These are phyloP conservation scores for Odontamblyopus lacepedii DNA, from an alignment of 2,797 vertebrate species.

Conservation along the genomic window DNA sequence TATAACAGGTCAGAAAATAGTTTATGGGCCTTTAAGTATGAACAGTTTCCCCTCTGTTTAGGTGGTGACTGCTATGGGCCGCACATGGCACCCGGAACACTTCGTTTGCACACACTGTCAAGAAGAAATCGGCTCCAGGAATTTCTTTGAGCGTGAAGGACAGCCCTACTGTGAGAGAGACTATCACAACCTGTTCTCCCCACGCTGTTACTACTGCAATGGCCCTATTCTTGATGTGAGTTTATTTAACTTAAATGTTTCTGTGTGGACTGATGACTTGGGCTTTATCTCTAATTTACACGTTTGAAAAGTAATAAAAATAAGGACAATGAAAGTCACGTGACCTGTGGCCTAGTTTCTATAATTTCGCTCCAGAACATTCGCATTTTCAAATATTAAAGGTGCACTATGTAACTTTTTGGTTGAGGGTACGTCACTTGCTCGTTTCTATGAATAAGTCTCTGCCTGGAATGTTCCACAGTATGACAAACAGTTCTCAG, in stretches of 20 bases:
- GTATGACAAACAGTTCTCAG: no score
- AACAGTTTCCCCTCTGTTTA: constrained; percentile 35
- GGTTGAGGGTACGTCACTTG: no score
- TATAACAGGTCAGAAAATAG: no score
- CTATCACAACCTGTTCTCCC: constrained; percentile 94
- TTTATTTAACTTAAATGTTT: not conserved
- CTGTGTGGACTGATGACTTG: not conserved
- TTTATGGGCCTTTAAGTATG: not conserved
- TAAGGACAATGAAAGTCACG: no score
- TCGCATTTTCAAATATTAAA: no score
- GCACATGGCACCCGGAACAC: constrained; percentile 96
- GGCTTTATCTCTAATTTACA: not conserved
- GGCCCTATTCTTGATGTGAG: constrained; percentile 96
- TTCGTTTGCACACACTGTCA: constrained; percentile 98
- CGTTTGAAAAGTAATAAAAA: no score
- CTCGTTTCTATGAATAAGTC: no score
- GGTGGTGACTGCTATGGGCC: constrained; percentile 97
- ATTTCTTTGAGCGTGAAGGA: constrained; percentile 95
- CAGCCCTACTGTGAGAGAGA: constrained; percentile 97
- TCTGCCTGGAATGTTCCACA: no score
- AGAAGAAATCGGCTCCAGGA: constrained; percentile 94
- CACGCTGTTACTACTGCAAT: constrained; percentile 95
- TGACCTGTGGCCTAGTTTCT: no score
- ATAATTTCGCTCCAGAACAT: no score
- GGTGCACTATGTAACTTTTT: no score